Evolutionary conservation across 2,113 vertebrate species (phyloP).

Genomic region (Oryzias melastigma): DNA sequence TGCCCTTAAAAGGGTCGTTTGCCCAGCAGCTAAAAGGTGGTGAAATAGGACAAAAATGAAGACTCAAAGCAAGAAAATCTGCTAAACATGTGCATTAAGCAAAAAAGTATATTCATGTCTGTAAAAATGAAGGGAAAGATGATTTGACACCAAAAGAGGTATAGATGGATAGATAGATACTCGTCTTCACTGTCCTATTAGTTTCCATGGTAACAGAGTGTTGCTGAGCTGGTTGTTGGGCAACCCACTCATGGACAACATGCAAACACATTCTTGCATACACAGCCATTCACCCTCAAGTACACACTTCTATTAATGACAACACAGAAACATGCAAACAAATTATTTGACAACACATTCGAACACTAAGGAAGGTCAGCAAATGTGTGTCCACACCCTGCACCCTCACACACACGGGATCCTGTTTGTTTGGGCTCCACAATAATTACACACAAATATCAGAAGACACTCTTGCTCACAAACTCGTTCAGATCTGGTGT

Average conservation of each 20-base stretch:
- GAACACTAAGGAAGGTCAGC: background rate
- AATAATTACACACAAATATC: conserved; percentile 2
- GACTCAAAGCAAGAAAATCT: too few relatives aligned
- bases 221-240: conserved; percentile 75
- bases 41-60: too few relatives aligned
- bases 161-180: conserved; percentile 30
- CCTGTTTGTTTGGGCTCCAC: background rate
- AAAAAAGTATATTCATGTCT: too few relatives aligned
- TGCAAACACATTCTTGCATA: conserved; percentile 53
- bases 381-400: background rate
- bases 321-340: background rate
- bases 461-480: conserved; percentile 15
- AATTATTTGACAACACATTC: background rate
- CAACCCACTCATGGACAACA: conserved; percentile 73
- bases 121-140: too few relatives aligned
- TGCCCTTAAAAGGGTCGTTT: too few relatives aligned
- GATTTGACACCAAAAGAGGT: too few relatives aligned
- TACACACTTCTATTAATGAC: conserved; percentile 10
- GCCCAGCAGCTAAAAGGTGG: too few relatives aligned
- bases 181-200: conserved; percentile 52
- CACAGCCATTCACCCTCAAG: conserved; percentile 23
- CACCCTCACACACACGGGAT: background rate
- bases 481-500: conserved; percentile 37
- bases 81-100: too few relatives aligned
- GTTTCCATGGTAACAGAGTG: conserved; percentile 79